Percentiles rank a stretch among this genome's conserved stretches.
phyloP scores from a whole-genome alignment of 2,888 invertebrate genomes.

The Platycheirus rosarum region DNA sequence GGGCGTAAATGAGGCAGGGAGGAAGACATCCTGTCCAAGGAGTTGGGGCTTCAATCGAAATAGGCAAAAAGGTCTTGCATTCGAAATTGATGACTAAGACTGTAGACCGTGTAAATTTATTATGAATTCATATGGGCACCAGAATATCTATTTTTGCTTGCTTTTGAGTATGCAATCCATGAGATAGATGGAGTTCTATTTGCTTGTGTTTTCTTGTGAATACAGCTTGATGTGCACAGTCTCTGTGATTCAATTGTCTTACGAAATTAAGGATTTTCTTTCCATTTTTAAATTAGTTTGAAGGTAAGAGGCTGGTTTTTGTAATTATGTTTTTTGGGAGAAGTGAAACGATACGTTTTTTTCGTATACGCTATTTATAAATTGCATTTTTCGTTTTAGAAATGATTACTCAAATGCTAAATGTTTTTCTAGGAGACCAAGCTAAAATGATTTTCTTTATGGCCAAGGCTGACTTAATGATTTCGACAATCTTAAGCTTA shows the following conservation, averaged over 20 bases:
- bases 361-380: too few relatives aligned
- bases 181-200: background rate
- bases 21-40: background rate
- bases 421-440: too few relatives aligned
- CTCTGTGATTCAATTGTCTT: slow-evolving; percentile 39
- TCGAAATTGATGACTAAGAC: slow-evolving; percentile 66
- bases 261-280: slow-evolving; percentile 30
- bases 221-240: background rate
- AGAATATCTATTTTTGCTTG: slow-evolving; percentile 13
- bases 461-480: too few relatives aligned
- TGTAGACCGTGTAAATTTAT: slow-evolving; percentile 60
- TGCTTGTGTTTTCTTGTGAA: background rate
- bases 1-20: background rate
- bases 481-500: too few relatives aligned
- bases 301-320: background rate
- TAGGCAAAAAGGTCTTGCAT: slow-evolving; percentile 61
- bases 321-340: too few relatives aligned
- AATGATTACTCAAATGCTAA: too few relatives aligned
- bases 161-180: slow-evolving; percentile 1
- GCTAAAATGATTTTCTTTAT: too few relatives aligned
- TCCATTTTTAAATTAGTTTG: background rate
- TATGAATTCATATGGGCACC: slow-evolving; percentile 55
- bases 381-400: too few relatives aligned
- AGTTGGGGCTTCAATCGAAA: background rate
- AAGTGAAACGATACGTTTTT: too few relatives aligned